Evolutionary conservation across 1,140 invertebrate species (phyloP).

Genomic region (Drosophila quadrilineata): DNA sequence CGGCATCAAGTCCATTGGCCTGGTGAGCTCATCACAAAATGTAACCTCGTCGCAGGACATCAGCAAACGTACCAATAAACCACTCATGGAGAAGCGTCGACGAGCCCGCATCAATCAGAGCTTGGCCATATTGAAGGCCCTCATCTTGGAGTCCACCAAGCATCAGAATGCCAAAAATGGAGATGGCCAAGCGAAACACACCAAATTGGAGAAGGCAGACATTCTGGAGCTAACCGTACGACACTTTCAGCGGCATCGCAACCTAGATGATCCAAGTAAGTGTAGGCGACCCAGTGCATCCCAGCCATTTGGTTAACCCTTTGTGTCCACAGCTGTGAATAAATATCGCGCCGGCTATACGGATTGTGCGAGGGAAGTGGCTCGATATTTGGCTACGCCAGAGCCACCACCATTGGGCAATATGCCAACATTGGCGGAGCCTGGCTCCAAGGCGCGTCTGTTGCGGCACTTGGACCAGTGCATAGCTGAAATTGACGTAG

Average conservation of each 20-base stretch:
- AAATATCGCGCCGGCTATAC: conserved; percentile 88
- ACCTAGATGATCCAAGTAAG: conserved; percentile 85
- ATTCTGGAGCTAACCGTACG: conserved; percentile 95
- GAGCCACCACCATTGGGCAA: conserved; percentile 84
- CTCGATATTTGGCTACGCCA: conserved; percentile 85
- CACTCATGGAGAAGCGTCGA: conserved; percentile 94
- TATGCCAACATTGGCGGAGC: conserved; percentile 85
- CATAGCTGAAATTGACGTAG: conserved; percentile 86
- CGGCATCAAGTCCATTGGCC: conserved; percentile 71
- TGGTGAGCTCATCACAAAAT: conserved; percentile 80
- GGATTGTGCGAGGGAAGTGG: conserved; percentile 90
- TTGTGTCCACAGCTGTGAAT: conserved; percentile 82
- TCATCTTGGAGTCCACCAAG: conserved; percentile 87
- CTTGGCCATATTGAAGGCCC: conserved; percentile 90
- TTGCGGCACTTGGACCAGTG: conserved; percentile 88
- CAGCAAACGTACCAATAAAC: conserved; percentile 88
- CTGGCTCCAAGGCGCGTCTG: conserved; percentile 86
- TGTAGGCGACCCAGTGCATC: not conserved
- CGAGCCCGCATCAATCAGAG: conserved; percentile 94
- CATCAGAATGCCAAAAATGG: conserved; percentile 80
- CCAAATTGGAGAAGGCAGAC: conserved; percentile 95
- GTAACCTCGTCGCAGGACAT: conserved; percentile 77
- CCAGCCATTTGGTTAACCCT: not conserved
- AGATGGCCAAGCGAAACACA: conserved; percentile 88
- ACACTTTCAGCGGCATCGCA: conserved; percentile 89